phyloP scores from a whole-genome alignment of 2,888 invertebrate species.

The Tachina lurida region DNA sequence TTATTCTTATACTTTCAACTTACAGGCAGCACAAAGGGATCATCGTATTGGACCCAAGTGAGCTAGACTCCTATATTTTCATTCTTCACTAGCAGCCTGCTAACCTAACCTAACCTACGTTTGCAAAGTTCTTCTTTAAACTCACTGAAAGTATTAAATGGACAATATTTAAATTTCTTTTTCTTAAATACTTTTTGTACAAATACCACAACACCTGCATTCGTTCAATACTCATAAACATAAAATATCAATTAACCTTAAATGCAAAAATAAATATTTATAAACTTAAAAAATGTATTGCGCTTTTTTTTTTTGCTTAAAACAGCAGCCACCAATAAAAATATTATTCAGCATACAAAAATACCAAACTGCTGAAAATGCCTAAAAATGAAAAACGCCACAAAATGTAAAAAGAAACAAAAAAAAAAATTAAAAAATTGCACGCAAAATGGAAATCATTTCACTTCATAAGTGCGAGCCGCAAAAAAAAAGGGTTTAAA shows the following conservation, averaged over 20 bases:
- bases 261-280: constrained; percentile 37
- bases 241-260: constrained; percentile 60
- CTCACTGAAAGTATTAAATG: too few species aligned
- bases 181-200: neutral
- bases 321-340: neutral
- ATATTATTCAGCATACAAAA: constrained; percentile 8
- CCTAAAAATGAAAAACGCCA: neutral
- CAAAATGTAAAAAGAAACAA: neutral
- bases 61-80: too few species aligned
- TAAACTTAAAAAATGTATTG: neutral
- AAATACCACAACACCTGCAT: constrained; percentile 6
- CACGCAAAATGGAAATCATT: constrained; percentile 61
- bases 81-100: too few species aligned
- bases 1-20: too few species aligned
- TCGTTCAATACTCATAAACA: constrained; percentile 23
- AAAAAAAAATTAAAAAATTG: constrained; percentile 4
- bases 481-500: constrained; percentile 18
- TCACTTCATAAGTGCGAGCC: constrained; percentile 8
- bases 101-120: too few species aligned
- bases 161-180: neutral
- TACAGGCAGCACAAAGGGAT: too few species aligned
- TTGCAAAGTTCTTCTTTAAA: too few species aligned
- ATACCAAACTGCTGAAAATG: constrained; percentile 20
- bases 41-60: too few species aligned
- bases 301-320: neutral